Evolutionary conservation across 1,140 invertebrate genomes (phyloP).

Genomic region (Meloidogyne chitwoodi): DNA sequence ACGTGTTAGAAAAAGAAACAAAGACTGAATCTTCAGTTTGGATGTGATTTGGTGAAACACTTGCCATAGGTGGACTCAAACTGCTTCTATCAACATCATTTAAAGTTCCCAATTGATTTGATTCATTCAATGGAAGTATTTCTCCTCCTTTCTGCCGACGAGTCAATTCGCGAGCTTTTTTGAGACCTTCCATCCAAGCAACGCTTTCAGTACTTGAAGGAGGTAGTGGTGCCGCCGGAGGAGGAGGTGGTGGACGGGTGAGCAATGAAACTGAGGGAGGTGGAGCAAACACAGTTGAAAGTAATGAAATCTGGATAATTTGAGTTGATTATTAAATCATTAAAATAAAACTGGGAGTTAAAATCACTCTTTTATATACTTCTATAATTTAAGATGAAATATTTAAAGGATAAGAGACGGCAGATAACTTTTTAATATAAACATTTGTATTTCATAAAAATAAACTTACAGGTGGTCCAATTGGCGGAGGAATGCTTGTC

Average conservation of each 20-base stretch:
- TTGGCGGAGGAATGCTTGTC: constrained; percentile 8
- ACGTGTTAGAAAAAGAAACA: not conserved
- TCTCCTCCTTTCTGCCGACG: constrained; percentile 5
- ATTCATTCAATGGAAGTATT: not conserved
- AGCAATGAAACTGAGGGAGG: not conserved
- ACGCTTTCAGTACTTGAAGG: constrained; percentile 12
- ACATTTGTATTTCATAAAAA: not conserved
- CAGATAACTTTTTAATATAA: not conserved
- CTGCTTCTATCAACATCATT: not conserved
- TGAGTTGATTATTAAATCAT: too few species aligned
- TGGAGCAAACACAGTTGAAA: constrained; percentile 14
- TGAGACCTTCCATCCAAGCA: constrained; percentile 8
- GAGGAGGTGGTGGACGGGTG: not conserved
- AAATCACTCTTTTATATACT: too few species aligned
- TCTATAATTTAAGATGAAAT: too few species aligned
- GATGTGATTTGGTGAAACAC: not conserved
- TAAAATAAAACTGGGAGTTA: not conserved
- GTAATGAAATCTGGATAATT: constrained; percentile 1
- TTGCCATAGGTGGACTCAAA: not conserved
- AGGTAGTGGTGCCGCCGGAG: not conserved
- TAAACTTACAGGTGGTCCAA: constrained; percentile 11
- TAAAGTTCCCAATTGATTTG: not conserved
- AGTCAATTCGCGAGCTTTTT: constrained; percentile 1
- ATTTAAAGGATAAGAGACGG: too few species aligned
- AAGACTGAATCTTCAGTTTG: not conserved